Conservation (phyloP, 1,140 invertebrate species). For the Lanistes nyassanus region DNA sequence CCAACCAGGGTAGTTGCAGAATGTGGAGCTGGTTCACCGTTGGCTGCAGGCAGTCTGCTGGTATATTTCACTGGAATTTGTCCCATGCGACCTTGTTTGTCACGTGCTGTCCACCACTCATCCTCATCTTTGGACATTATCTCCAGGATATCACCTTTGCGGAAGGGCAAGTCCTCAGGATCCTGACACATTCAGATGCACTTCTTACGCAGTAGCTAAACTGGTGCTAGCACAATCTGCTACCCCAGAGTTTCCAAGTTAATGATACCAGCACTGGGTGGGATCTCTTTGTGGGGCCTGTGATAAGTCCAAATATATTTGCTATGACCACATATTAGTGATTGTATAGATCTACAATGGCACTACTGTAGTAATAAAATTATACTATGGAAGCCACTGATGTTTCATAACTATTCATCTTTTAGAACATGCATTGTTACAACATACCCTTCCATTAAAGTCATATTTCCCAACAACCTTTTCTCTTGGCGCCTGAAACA, state of each 20-base stretch:
- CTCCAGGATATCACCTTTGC: constrained; percentile 91
- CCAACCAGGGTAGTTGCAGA: not conserved
- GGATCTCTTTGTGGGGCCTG: too few relatives aligned
- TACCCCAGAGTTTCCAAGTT: too few relatives aligned
- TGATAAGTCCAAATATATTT: too few relatives aligned
- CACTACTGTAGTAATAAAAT: too few relatives aligned
- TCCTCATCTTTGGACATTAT: constrained; percentile 96
- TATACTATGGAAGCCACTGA: too few relatives aligned
- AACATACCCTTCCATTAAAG: constrained; percentile 60
- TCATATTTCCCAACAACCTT: constrained; percentile 61
- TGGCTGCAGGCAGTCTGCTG: constrained; percentile 57
- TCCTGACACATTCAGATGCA: constrained; percentile 72
- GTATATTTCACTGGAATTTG: constrained; percentile 97
- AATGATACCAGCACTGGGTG: too few relatives aligned
- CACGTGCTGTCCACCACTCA: constrained; percentile 96
- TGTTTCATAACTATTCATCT: too few relatives aligned
- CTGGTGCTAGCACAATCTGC: too few relatives aligned
- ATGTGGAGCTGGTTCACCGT: not conserved
- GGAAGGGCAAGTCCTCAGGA: constrained; percentile 94
- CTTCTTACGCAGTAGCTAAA: too few relatives aligned
- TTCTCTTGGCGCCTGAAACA: constrained; percentile 56
- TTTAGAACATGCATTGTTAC: too few relatives aligned
- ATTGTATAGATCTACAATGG: too few relatives aligned
- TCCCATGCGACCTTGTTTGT: constrained; percentile 85
- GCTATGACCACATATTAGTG: too few relatives aligned